Base-by-base conservation (phyloP, 2,113 vertebrate species). In the Rhizomys pruinosus region DNA sequence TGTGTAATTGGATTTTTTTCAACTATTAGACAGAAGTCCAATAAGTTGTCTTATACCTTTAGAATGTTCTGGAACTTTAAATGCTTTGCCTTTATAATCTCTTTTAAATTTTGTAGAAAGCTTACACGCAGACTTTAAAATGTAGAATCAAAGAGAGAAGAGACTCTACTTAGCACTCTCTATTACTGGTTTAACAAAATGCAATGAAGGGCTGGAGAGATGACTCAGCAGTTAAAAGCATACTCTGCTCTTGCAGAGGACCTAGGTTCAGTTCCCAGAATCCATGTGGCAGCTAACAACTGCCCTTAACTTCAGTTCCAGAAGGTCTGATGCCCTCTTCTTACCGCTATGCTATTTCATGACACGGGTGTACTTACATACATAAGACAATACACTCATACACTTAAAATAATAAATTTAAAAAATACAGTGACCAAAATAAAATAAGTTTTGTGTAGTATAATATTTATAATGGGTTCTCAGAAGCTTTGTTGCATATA, bases 21-120 rank as follows among this genome's bases (percentile, higher is more conserved):
- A 87, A 81, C 37, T 92, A 87, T 74, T 71, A 96, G 27, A 93
- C 79, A 91, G 84, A 91, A 84, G 91, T 72, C 59, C 39, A 93
- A 66, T 52, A 89, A 84, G 10, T 39, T 91, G 22, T 82, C 73
- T 80, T 96, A 23, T 59, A 23, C 15, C 3, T 27, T 92, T 78
- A 55, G n/a, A 89, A 91, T 93, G 19, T 74, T 95, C 47, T 84
- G 5, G 25, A 78, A 73, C 16, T 95, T 90, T 57, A 96, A 59
- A 39, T 91, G 20, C 91, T 78, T 94, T 86, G 37, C 25, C 57
- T 92, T 91, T 94, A 66, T 88, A 93, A 34, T 87, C 34, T 69
- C 64, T 79, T 84, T 52, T 42, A 89, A 85, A 73, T 76, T 74
- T 64, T 89, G 27, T 79, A 73, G 59, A 79, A 92, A 93, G 94